These are phyloP conservation scores for Scotopteryx bipunctaria DNA, from an alignment of 2,888 invertebrate species.

Conservation along the genomic window DNA sequence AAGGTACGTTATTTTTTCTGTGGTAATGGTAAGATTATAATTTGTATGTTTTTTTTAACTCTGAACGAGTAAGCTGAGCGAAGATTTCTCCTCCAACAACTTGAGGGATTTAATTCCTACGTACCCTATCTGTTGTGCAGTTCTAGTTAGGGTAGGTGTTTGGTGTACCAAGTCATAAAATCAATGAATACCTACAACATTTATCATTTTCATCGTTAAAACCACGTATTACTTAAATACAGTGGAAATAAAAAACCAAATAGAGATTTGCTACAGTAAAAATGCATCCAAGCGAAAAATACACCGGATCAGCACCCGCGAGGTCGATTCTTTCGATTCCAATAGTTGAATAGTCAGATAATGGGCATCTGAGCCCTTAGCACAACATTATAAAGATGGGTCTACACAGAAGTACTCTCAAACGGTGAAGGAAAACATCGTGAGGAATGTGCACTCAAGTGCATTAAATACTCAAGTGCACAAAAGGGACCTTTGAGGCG, in stretches of 20 bases:
- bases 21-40: too few relatives aligned
- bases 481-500: too few relatives aligned
- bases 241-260: neutral
- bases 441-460: too few relatives aligned
- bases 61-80: too few relatives aligned
- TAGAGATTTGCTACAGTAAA: conserved; percentile 36
- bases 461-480: too few relatives aligned
- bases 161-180: neutral
- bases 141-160: too few relatives aligned
- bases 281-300: conserved; percentile 48
- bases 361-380: conserved; percentile 9
- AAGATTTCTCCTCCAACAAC: too few relatives aligned
- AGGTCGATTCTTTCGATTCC: conserved; percentile 48
- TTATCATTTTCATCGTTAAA: neutral
- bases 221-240: neutral
- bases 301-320: conserved; percentile 44
- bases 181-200: neutral
- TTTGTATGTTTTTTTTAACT: too few relatives aligned
- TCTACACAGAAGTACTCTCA: neutral
- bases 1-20: too few relatives aligned
- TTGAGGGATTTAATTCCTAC: too few relatives aligned
- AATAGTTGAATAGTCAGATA: conserved; percentile 33
- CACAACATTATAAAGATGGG: neutral
- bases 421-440: too few relatives aligned
- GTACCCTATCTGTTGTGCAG: too few relatives aligned